These are phyloP conservation scores for Ophioninae sp. DNA, from an alignment of 2,888 invertebrate genomes.

Conservation along the genomic window DNA sequence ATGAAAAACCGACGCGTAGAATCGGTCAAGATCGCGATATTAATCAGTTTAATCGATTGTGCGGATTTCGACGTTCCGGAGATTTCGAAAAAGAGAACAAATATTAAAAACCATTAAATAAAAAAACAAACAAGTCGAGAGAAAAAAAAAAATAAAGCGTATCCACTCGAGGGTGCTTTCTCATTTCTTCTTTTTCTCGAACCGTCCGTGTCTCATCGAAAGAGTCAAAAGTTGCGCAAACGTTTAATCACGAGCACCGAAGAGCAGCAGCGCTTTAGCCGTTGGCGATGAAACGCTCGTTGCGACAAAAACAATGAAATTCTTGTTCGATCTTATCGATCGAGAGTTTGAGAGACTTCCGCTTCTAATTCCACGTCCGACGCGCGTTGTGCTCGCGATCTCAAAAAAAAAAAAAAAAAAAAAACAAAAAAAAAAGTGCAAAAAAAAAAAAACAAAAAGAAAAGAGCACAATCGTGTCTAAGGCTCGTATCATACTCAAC, in stretches of 20 bases:
- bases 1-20: constrained; percentile 20
- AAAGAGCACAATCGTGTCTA: constrained; percentile 50
- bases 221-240: neutral
- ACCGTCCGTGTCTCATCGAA: neutral
- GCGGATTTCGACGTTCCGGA: neutral
- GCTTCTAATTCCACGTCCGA: neutral
- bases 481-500: constrained; percentile 53
- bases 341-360: neutral
- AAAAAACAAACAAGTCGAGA: too few relatives aligned
- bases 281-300: neutral
- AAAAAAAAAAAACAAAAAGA: constrained; percentile 31
- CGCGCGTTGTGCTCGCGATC: neutral
- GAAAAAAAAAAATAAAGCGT: too few relatives aligned
- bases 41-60: neutral
- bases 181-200: neutral
- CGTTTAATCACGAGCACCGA: neutral
- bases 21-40: too few relatives aligned
- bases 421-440: constrained; percentile 25
- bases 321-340: neutral
- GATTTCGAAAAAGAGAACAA: too few relatives aligned
- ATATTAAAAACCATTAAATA: too few relatives aligned
- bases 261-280: neutral
- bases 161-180: too few relatives aligned
- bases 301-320: neutral
- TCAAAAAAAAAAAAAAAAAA: constrained; percentile 20